These are phyloP conservation scores for Ennomos fuscantarius DNA, from an alignment of 2,888 invertebrate genomes.

Conservation along the genomic window DNA sequence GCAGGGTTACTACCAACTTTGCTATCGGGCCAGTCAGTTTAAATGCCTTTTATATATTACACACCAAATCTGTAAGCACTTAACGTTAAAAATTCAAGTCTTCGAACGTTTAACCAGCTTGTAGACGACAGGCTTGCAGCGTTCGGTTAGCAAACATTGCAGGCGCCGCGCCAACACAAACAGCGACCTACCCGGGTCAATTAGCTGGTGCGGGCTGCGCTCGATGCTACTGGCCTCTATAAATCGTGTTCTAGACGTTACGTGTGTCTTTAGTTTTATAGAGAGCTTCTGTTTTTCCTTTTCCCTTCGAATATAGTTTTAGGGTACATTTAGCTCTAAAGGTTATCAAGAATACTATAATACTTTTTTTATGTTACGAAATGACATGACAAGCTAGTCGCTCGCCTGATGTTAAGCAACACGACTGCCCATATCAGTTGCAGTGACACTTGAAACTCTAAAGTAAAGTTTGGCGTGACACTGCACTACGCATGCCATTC, in stretches of 20 bases:
- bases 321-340: too few relatives aligned
- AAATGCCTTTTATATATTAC: neutral
- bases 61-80: constrained; percentile 1
- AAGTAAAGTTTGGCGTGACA: too few relatives aligned
- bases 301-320: too few relatives aligned
- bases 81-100: constrained; percentile 19
- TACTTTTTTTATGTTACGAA: too few relatives aligned
- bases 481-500: too few relatives aligned
- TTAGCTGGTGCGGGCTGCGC: constrained; percentile 54
- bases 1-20: too few relatives aligned
- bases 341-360: too few relatives aligned
- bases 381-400: too few relatives aligned
- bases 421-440: too few relatives aligned
- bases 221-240: constrained; percentile 37
- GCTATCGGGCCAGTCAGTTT: constrained; percentile 3
- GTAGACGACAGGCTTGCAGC: constrained; percentile 55
- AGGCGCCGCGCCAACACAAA: constrained; percentile 66
- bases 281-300: neutral
- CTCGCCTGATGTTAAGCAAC: too few relatives aligned
- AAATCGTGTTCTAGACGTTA: constrained; percentile 16
- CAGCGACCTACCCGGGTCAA: constrained; percentile 58
- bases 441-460: too few relatives aligned
- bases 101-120: constrained; percentile 29
- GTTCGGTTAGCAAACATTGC: constrained; percentile 59
- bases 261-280: constrained; percentile 2